Evolutionary conservation across 2,888 invertebrate species (phyloP), one percentile per base, ranked within the genome.

Genomic region (Laspeyria flexula): DNA sequence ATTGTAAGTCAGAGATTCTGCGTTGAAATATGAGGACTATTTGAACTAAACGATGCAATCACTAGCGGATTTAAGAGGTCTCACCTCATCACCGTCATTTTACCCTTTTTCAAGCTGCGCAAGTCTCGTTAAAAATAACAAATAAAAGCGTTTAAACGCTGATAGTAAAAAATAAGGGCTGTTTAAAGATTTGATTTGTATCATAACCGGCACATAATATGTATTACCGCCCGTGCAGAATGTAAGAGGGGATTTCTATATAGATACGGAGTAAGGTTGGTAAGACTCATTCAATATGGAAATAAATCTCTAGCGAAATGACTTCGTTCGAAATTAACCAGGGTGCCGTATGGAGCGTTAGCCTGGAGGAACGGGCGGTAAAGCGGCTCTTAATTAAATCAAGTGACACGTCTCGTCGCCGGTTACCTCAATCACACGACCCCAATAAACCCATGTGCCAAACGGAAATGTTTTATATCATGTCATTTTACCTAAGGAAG

Each of bases 371-470:
- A 85, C 82, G 86, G 83, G 89, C 86, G 88, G 86, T 88, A 91
- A 90, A 91, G 85, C 90, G 85, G 82, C 81, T 86, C 88, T 91
- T 92, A 92, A 92, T 92, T 92, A 91, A 92, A 92, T 91, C 90
- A 90, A 91, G 91, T 88, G 90, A 91, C 89, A 84, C 81, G 90
- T 88, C 88, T 88, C 86, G 83, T 81, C 84, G 84, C 75, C 84
- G 81, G 86, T 82, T 85, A 86, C 89, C 86, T 90, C 90, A 91
- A 91, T 91, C 90, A 90, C 89, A 86, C 85, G 85, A 88, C 90
- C 90, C 85, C 86, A 90, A 90, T 90, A 90, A 90, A 90, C 82
- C 79, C 78, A 77, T 75, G 80, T 75, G 75, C 78, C 81, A 73
- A 81, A 84, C 77, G 79, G 77, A 82, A 82, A 80, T 79, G 78